Evolutionary conservation across 2,797 vertebrate genomes (phyloP).

Genomic region (Botia kubotai): DNA sequence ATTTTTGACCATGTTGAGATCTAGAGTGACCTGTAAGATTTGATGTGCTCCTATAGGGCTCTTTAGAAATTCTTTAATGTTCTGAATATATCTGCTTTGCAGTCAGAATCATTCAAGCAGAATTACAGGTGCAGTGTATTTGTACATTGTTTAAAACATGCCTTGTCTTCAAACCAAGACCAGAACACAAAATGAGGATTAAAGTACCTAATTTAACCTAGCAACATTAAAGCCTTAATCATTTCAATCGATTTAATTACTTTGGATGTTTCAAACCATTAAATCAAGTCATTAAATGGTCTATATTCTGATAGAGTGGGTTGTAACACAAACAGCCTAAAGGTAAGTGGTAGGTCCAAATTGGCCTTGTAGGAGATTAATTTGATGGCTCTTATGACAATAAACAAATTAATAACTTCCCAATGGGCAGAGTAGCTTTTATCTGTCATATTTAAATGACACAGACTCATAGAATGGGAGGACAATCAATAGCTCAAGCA

Average conservation of each 20-base stretch:
- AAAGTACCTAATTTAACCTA: background rate
- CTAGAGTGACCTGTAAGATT: constrained; percentile 12
- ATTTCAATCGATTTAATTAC: constrained; percentile 3
- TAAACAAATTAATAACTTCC: constrained; percentile 43
- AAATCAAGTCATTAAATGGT: constrained; percentile 12
- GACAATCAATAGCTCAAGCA: constrained; percentile 28
- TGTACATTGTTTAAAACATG: background rate
- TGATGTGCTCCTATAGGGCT: background rate
- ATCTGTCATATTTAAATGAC: constrained; percentile 40
- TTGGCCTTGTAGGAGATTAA: constrained; percentile 30
- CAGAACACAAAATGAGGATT: constrained; percentile 1
- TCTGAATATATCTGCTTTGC: background rate
- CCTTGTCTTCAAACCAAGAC: background rate
- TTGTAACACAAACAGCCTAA: background rate
- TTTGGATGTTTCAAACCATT: background rate
- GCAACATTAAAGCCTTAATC: constrained; percentile 4
- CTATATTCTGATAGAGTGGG: background rate
- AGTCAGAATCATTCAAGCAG: background rate
- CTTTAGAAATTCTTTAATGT: background rate
- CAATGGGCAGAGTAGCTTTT: constrained; percentile 4
- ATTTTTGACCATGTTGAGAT: constrained; percentile 19
- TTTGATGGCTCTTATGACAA: constrained; percentile 35
- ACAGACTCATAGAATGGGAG: constrained; percentile 17
- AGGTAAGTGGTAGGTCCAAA: background rate
- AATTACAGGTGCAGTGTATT: background rate